These are phyloP conservation scores for Amphipyra tragopoginis DNA, from an alignment of 2,888 invertebrate genomes.

Conservation along the genomic window DNA sequence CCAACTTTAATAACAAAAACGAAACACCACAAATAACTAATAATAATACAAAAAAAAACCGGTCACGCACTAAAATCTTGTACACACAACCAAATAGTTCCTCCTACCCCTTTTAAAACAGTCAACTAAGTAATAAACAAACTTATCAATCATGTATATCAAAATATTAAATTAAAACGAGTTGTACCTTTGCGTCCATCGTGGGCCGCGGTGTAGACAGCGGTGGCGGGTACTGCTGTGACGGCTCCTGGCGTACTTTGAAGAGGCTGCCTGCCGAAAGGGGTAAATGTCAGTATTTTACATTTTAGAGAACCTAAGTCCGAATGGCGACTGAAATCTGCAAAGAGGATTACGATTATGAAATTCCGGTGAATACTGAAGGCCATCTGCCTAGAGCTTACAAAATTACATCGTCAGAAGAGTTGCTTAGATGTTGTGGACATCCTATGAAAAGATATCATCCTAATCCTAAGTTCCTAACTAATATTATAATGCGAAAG, in stretches of 20 bases:
- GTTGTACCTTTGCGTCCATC: slow-evolving; percentile 79
- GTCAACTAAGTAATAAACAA: neutral
- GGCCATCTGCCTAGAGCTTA: too few relatives aligned
- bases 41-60: too few relatives aligned
- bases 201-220: slow-evolving; percentile 44
- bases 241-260: slow-evolving; percentile 18
- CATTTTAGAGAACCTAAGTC: neutral
- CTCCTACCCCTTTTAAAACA: neutral
- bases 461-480: too few relatives aligned
- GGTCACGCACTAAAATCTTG: neutral
- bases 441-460: too few relatives aligned
- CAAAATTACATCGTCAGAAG: too few relatives aligned
- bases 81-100: slow-evolving; percentile 1
- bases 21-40: neutral
- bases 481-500: too few relatives aligned
- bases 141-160: neutral
- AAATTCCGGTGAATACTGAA: too few relatives aligned
- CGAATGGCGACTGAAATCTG: too few relatives aligned
- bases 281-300: slow-evolving; percentile 20
- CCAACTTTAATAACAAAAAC: too few relatives aligned
- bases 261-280: slow-evolving; percentile 20
- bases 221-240: slow-evolving; percentile 18
- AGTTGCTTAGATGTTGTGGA: too few relatives aligned
- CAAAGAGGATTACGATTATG: too few relatives aligned
- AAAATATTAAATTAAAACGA: slow-evolving; percentile 1